Evolutionary conservation across 2,113 vertebrate species (phyloP), one percentile per base, ranked within the genome.

Genomic region (Xenopus laevis): DNA sequence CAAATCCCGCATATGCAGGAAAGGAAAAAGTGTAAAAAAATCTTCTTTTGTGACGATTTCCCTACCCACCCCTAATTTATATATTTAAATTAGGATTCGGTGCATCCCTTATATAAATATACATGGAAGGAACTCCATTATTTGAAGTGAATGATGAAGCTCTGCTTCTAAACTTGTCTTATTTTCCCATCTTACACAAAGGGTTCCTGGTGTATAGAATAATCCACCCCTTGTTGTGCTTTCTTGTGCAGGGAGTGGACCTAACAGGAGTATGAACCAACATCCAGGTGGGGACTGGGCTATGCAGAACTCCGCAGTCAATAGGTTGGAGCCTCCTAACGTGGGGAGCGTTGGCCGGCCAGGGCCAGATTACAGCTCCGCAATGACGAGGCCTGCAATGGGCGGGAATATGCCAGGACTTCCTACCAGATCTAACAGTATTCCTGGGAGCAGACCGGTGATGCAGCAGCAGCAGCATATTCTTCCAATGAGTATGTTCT

Each of bases 401-500:
- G 88, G 89, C 0, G 85, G 85, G 33, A 85, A 89, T 0, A 40
- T 95, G 85, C 79, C 87, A 0, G 76, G 79, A 6, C 79, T 91
- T 79, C 84, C 96, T 46, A 86, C 88, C 74, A 87, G 93, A 52
- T 94, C 95, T 16, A 95, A 85, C 59, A 94, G 94, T 62, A 78
- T 94, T 0, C 92, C 95, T 1, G 92, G 83, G 3, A 74, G 75
- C 0, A 86, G 93, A 46, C 92, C 95, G 0, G 50, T 93, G 78
- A 82, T 94, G 8, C 95, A 94, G 33, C 95, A 96, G 79, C 95
- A 97, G 17, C 95, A 96, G 79, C 95, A 97, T 17, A 82, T 96
- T 83, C 89, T 95, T 83, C 94, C 94, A 53, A 94, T 96, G 87
- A 92, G 97, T 98, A 88, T 72, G 94, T 81, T 17, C 61, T 50